Base-by-base conservation (phyloP, 2,797 vertebrate species). In the Alauda arvensis region DNA sequence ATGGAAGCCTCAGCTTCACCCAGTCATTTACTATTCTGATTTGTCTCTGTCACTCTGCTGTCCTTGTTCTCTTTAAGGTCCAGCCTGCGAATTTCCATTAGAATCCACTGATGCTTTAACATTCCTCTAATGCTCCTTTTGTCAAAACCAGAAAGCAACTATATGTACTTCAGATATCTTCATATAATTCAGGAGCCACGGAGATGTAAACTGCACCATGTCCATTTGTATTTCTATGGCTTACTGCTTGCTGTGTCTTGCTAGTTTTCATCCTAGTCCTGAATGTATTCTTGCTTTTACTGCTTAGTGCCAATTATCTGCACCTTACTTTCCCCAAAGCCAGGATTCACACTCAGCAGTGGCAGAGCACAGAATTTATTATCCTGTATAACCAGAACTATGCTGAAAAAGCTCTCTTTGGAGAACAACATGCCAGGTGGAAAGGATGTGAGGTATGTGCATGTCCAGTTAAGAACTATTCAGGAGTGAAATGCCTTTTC, bases 401-500 rank as follows among this genome's bases (percentile, higher is more conserved):
- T 23, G n/a, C 25, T 5, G 18, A 46, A 76, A 84, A 72, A 46
- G 2, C 39, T 85, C 33, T 59, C 13, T 56, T 59, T 69, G 18
- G 68, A 65, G 40, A 78, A 31, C 16, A 75, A n/a, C 26, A 9
- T 34, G 24, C 6, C 18, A 77, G 14, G 25, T 70, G 56, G 42
- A 78, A 40, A 0, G 4, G 33, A 87, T 4, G 1, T 37, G 48
- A 86, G 31, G 18, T 65, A 42, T 42, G 19, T 69, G 23, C 20
- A 46, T 0, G 4, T 63, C 18, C 56, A 70, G 33, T 77, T 60
- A 74, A 70, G 80, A 91, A 46, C 23, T 63, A 51, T 49, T 78
- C 17, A n/a, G 25, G 29, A 16, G 20, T 86, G 34, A 92, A 80
- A 85, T 29, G 21, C 45, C 37, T 75, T 87, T 88, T 85, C 18